These are phyloP conservation scores for Hymenopus coronatus DNA, from an alignment of 2,888 invertebrate species.

Conservation along the genomic window DNA sequence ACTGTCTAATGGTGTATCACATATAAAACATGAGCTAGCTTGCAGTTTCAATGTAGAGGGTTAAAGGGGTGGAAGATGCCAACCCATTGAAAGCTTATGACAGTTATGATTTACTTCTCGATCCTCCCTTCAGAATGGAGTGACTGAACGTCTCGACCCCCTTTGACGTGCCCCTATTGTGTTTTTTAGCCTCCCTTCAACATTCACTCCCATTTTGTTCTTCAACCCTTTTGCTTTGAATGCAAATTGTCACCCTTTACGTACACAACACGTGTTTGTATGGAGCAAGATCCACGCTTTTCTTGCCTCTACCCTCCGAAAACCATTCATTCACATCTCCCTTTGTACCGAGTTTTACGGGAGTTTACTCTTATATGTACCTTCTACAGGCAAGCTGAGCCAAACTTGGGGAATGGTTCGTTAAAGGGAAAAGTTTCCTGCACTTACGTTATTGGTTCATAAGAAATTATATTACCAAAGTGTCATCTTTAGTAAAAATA, in stretches of 20 bases:
- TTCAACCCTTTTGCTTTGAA: neutral
- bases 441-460: no score
- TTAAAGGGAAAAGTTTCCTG: no score
- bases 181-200: neutral
- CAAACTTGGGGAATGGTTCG: no score
- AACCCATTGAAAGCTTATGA: neutral
- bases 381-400: no score
- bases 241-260: neutral
- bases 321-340: neutral
- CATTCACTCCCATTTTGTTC: neutral
- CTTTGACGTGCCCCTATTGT: neutral
- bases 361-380: neutral
- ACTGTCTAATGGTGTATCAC: neutral
- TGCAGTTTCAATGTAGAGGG: neutral
- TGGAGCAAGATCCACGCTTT: neutral
- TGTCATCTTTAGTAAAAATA: no score
- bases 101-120: neutral
- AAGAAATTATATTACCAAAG: no score
- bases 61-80: neutral
- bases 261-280: neutral
- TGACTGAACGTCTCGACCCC: neutral
- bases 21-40: neutral
- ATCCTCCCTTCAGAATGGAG: neutral
- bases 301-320: neutral
- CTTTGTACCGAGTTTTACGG: neutral